Conservation (phyloP, 2,888 invertebrate species). For the Eudemis profundana region DNA sequence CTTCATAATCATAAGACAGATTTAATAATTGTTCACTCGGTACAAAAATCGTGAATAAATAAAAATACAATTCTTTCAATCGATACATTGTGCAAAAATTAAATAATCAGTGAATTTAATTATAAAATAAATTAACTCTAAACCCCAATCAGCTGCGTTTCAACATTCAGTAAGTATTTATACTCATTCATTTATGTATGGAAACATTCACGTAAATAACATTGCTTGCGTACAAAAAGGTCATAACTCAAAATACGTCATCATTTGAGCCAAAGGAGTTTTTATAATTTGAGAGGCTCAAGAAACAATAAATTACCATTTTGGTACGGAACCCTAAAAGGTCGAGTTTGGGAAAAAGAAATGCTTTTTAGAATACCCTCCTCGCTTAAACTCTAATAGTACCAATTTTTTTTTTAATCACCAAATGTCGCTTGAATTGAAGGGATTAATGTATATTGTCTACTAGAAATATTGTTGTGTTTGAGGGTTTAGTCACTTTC, state of each 20-base stretch:
- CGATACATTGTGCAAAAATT: constrained; percentile 39
- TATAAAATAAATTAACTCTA: constrained; percentile 29
- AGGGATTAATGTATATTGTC: too few relatives aligned
- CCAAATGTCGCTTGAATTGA: too few relatives aligned
- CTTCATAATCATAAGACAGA: constrained; percentile 37
- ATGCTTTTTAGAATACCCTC: too few relatives aligned
- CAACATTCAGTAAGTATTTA: constrained; percentile 1
- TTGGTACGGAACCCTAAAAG: too few relatives aligned
- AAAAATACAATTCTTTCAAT: constrained; percentile 20
- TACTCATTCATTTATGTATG: not conserved
- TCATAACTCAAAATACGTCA: constrained; percentile 2
- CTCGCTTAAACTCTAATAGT: too few relatives aligned
- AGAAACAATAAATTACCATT: too few relatives aligned
- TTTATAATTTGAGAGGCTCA: too few relatives aligned
- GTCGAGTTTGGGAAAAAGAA: too few relatives aligned
- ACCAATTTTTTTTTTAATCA: too few relatives aligned
- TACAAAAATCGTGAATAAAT: constrained; percentile 22
- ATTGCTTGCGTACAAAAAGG: not conserved
- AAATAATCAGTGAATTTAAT: constrained; percentile 33
- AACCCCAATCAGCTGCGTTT: constrained; percentile 3
- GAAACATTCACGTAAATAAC: not conserved
- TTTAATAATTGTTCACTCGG: constrained; percentile 39
- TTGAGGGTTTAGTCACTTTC: too few relatives aligned
- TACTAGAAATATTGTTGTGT: too few relatives aligned
- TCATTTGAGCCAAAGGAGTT: not conserved